These are phyloP conservation scores for Pristionchus maxplancki DNA, from an alignment of 2,888 invertebrate genomes.

Conservation along the genomic window DNA sequence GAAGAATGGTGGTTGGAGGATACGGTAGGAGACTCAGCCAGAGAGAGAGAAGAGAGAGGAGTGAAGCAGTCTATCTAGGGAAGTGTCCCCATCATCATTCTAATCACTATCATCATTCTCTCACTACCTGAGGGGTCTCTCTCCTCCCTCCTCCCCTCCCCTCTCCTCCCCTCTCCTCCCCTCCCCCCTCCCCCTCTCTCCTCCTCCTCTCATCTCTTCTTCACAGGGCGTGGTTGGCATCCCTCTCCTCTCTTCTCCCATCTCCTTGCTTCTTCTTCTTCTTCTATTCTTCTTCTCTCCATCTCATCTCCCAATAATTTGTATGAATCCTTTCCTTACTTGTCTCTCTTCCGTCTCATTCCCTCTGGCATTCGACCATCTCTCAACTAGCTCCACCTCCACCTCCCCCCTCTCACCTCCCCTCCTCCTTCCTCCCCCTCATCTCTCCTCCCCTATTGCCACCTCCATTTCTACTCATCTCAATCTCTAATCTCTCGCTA, in stretches of 20 bases:
- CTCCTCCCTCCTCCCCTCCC: not conserved
- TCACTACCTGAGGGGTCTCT: constrained; percentile 20
- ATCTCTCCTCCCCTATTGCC: constrained; percentile 21
- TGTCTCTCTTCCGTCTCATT: constrained; percentile 51
- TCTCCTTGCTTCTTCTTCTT: constrained; percentile 51
- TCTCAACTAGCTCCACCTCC: constrained; percentile 51
- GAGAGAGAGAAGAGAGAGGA: constrained; percentile 45
- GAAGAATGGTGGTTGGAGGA: too few species aligned
- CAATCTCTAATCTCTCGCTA: constrained; percentile 24
- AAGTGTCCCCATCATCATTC: constrained; percentile 7
- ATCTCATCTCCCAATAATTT: not conserved
- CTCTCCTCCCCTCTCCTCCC: constrained; percentile 13
- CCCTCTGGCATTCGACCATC: constrained; percentile 24
- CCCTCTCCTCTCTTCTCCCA: constrained; percentile 33
- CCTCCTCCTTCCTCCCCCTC: not conserved
- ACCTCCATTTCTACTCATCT: constrained; percentile 16
- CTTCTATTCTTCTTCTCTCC: constrained; percentile 46
- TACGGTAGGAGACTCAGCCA: not conserved
- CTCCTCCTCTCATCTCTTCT: too few species aligned
- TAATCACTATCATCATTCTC: constrained; percentile 45
- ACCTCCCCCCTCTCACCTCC: too few species aligned
- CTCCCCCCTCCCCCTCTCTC: constrained; percentile 49
- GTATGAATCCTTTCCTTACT: constrained; percentile 12
- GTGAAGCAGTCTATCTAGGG: not conserved
- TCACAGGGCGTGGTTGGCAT: constrained; percentile 36